A percentile compares a stretch with the other conserved stretches of the same genome.
phyloP scores from a whole-genome alignment of 2,797 vertebrate genomes.

The Platalea minor region DNA sequence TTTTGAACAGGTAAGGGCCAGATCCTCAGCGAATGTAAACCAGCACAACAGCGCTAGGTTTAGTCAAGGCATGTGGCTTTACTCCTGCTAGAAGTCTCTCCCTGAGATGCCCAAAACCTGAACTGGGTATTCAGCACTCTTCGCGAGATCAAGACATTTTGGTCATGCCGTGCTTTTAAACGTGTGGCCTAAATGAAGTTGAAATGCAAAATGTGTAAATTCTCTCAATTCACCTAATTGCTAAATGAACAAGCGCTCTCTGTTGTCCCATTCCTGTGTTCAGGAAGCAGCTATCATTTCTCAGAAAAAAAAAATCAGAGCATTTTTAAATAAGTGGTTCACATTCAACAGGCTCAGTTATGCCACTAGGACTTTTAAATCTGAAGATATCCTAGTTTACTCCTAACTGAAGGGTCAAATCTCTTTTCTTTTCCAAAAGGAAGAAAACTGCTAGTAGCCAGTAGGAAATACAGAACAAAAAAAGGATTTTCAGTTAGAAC shows the following conservation, averaged over 20 bases:
- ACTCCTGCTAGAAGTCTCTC: constrained; percentile 22
- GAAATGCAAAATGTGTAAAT: not conserved
- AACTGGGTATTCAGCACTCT: not conserved
- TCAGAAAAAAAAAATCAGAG: not conserved
- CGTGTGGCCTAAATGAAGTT: not conserved
- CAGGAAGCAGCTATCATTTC: not conserved
- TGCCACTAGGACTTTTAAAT: not conserved
- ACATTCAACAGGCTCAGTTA: not conserved
- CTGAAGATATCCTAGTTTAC: not conserved
- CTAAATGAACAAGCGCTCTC: not conserved
- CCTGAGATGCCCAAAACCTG: constrained; percentile 30
- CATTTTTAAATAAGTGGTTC: not conserved
- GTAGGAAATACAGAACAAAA: not conserved
- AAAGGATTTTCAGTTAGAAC: not conserved
- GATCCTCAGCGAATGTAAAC: not conserved
- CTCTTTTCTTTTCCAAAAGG: not conserved
- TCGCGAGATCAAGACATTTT: not conserved
- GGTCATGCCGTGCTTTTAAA: not conserved
- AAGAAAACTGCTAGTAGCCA: not conserved
- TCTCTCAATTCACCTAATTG: not conserved
- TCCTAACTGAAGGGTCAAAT: not conserved
- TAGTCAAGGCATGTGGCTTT: constrained; percentile 35
- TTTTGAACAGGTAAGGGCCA: not conserved
- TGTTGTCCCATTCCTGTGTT: not conserved
- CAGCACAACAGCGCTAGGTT: not conserved